A percentile compares a stretch with the other conserved stretches of the same genome.
phyloP scores from a whole-genome alignment of 2,888 invertebrate species.

The Caprella mutica region DNA sequence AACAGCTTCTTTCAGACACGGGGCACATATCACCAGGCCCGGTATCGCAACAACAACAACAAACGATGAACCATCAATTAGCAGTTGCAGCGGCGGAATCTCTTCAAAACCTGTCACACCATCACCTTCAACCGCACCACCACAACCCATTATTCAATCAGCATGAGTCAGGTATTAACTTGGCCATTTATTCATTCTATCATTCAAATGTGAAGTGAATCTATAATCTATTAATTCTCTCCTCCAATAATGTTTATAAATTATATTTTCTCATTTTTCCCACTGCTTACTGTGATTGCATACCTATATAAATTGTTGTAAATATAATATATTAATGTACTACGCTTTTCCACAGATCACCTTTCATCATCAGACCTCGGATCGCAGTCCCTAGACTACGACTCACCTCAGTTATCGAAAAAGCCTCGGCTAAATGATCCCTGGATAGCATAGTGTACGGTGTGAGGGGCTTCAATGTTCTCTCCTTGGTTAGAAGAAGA shows the following conservation, averaged over 20 bases:
- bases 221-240: too few relatives aligned
- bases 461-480: too few relatives aligned
- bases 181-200: too few relatives aligned
- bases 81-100: neutral
- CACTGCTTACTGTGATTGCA: neutral
- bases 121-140: neutral
- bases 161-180: neutral
- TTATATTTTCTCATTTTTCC: too few relatives aligned
- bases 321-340: neutral
- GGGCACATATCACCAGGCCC: constrained; percentile 18
- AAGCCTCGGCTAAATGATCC: constrained; percentile 76
- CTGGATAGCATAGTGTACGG: constrained; percentile 53
- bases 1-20: too few relatives aligned
- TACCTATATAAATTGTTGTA: neutral
- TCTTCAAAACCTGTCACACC: neutral
- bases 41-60: constrained; percentile 28
- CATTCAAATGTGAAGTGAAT: too few relatives aligned
- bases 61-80: constrained; percentile 4
- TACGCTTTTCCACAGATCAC: constrained; percentile 40
- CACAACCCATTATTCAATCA: neutral
- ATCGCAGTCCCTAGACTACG: constrained; percentile 50
- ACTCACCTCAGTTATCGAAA: constrained; percentile 58
- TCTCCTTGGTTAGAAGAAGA: too few relatives aligned
- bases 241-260: too few relatives aligned
- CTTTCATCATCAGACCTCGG: constrained; percentile 54